Evolutionary conservation across 1,140 invertebrate genomes (phyloP).

Genomic region (Diorhabda sublineata): DNA sequence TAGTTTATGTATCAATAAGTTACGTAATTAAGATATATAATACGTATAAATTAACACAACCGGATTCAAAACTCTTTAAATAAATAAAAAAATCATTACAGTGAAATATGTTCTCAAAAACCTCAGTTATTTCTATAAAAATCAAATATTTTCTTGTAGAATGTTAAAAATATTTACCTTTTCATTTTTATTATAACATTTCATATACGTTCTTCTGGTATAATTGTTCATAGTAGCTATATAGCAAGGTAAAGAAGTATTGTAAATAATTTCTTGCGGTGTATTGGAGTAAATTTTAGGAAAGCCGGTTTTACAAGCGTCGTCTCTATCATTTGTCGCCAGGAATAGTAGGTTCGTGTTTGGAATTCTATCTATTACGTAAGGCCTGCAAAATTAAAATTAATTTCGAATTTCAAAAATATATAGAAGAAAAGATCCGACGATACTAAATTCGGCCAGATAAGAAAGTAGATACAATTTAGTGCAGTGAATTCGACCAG

Average conservation of each 20-base stretch:
- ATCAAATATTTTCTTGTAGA: too few species aligned
- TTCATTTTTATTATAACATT: conserved; percentile 49
- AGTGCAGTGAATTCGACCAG: too few species aligned
- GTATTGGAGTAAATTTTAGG: conserved; percentile 30
- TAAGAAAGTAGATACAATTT: too few species aligned
- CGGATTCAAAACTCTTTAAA: too few species aligned
- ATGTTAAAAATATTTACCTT: conserved; percentile 26
- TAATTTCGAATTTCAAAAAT: background rate
- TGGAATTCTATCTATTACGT: conserved; percentile 75
- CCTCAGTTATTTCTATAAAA: too few species aligned
- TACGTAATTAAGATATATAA: too few species aligned
- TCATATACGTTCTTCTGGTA: conserved; percentile 39
- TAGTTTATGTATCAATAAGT: too few species aligned
- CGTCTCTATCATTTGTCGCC: conserved; percentile 54
- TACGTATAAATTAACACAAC: too few species aligned
- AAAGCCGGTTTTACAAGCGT: conserved; percentile 54
- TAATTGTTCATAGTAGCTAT: conserved; percentile 45
- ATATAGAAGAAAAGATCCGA: background rate
- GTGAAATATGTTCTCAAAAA: too few species aligned
- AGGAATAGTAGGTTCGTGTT: conserved; percentile 79
- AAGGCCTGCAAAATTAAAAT: conserved; percentile 56
- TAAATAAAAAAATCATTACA: too few species aligned
- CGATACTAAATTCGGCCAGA: too few species aligned
- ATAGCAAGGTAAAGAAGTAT: conserved; percentile 40
- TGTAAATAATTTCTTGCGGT: conserved; percentile 34